These are phyloP conservation scores for Meliscaeva auricollis DNA, from an alignment of 2,888 invertebrate genomes.

Conservation along the genomic window DNA sequence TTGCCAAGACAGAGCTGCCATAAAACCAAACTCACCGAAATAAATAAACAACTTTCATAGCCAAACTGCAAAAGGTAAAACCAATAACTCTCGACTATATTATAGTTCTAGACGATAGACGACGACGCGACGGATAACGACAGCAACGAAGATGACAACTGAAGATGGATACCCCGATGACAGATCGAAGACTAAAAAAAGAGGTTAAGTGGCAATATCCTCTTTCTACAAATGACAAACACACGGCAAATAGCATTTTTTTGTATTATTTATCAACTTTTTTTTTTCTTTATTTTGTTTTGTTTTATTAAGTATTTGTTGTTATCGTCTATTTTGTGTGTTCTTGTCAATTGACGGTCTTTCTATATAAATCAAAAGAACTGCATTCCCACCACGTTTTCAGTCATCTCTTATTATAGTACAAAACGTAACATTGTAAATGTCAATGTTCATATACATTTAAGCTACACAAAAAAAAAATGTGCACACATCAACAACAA, in stretches of 20 bases:
- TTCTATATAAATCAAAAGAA: slow-evolving; percentile 45
- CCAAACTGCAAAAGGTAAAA: slow-evolving; percentile 32
- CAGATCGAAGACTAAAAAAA: slow-evolving; percentile 41
- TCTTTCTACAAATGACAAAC: slow-evolving; percentile 27
- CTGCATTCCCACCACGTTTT: slow-evolving; percentile 37
- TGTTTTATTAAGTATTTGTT: slow-evolving; percentile 3
- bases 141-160: neutral
- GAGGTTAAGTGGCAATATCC: slow-evolving; percentile 67
- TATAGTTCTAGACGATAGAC: slow-evolving; percentile 40
- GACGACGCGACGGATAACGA: no score
- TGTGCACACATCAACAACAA: slow-evolving; percentile 33
- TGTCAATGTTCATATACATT: slow-evolving; percentile 54
- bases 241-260: slow-evolving; percentile 44
- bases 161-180: slow-evolving; percentile 1
- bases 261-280: slow-evolving; percentile 56
- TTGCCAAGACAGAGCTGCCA: neutral
- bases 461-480: slow-evolving; percentile 14
- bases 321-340: slow-evolving; percentile 21
- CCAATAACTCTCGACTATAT: slow-evolving; percentile 28
- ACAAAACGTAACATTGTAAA: slow-evolving; percentile 37
- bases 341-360: slow-evolving; percentile 45
- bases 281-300: slow-evolving; percentile 17
- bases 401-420: neutral
- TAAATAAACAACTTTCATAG: slow-evolving; percentile 43
- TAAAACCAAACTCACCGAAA: slow-evolving; percentile 13